Evolutionary conservation across 2,888 invertebrate species (phyloP).

Genomic region (Rhamphomyia laevipes): DNA sequence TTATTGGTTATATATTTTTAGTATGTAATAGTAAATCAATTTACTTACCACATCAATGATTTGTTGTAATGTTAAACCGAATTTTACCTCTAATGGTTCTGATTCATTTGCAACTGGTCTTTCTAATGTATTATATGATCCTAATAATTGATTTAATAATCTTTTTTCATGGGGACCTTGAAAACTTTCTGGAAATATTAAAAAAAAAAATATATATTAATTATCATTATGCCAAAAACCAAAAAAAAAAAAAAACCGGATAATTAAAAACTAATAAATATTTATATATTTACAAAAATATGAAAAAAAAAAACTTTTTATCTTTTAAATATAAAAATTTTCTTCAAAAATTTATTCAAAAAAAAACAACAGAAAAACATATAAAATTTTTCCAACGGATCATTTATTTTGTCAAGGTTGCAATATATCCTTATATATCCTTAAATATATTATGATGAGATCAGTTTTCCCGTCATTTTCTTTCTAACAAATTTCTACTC

Average conservation of each 20-base stretch:
- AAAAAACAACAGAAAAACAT: too few relatives aligned
- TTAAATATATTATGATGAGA: too few relatives aligned
- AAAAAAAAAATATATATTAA: conserved; percentile 3
- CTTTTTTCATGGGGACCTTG: conserved; percentile 85
- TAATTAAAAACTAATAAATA: not conserved
- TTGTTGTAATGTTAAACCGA: conserved; percentile 83
- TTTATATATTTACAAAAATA: not conserved
- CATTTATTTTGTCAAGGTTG: too few relatives aligned
- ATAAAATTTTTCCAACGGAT: too few relatives aligned
- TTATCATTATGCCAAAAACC: too few relatives aligned
- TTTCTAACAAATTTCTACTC: too few relatives aligned
- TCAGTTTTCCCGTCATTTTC: too few relatives aligned
- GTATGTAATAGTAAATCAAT: not conserved
- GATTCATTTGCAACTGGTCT: conserved; percentile 87
- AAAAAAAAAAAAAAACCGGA: not conserved
- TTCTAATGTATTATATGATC: conserved; percentile 77
- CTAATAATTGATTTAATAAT: conserved; percentile 69
- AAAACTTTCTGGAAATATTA: conserved; percentile 58
- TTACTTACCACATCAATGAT: conserved; percentile 91
- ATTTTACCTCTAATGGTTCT: conserved; percentile 79
- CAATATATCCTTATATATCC: too few relatives aligned
- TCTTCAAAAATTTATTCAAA: too few relatives aligned
- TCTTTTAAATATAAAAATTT: too few relatives aligned
- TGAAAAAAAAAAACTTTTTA: not conserved
- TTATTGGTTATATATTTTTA: too few relatives aligned